Conservation (phyloP, 2,888 invertebrate species). For the Chesias legatella region DNA sequence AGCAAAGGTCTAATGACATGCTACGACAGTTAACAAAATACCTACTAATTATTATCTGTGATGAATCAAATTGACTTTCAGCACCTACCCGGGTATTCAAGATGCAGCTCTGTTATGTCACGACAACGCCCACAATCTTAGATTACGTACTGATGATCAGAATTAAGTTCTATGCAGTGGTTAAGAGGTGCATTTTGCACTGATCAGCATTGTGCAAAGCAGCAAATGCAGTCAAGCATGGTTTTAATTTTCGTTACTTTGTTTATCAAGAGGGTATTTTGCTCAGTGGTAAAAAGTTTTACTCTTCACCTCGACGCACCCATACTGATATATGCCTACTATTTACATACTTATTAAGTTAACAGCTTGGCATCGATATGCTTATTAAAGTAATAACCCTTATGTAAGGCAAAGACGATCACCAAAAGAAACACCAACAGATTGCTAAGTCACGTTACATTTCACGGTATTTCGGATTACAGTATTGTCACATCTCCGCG, state of each 20-base stretch:
- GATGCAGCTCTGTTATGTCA: conserved; percentile 25
- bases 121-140: conserved; percentile 27
- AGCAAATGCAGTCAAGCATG: conserved; percentile 15
- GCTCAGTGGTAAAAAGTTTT: too few relatives aligned
- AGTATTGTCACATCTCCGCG: conserved; percentile 47
- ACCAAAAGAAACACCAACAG: conserved; percentile 1
- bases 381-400: too few relatives aligned
- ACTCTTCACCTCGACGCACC: too few relatives aligned
- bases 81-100: conserved; percentile 11
- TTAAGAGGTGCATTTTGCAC: conserved; percentile 8
- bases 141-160: conserved; percentile 28
- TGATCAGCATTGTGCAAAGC: conserved; percentile 32
- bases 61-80: too few relatives aligned
- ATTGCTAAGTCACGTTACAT: conserved; percentile 17
- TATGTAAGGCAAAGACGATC: too few relatives aligned
- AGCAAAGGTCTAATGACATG: too few relatives aligned
- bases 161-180: conserved; percentile 2
- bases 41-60: too few relatives aligned
- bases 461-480: conserved; percentile 34
- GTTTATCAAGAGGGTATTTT: too few relatives aligned
- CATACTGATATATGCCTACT: too few relatives aligned
- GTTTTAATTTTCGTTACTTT: conserved; percentile 11
- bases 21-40: too few relatives aligned
- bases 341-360: too few relatives aligned
- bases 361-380: too few relatives aligned